These are phyloP conservation scores for Albula glossodonta DNA, from an alignment of 2,113 vertebrate genomes.

Conservation along the genomic window DNA sequence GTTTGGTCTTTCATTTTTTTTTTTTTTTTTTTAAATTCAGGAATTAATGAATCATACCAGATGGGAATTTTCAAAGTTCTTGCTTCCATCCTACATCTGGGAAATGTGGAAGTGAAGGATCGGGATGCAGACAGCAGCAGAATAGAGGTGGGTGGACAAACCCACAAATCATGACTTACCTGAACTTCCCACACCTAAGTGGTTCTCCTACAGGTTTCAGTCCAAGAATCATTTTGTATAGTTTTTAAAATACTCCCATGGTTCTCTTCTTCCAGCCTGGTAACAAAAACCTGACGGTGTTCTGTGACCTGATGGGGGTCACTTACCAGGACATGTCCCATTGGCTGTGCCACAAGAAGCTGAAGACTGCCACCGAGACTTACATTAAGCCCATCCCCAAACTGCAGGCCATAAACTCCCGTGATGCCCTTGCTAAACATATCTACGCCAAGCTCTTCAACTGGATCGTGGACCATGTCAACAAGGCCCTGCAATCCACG, in stretches of 20 bases:
- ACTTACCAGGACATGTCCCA: slow-evolving; percentile 88
- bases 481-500: slow-evolving; percentile 80
- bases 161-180: neutral
- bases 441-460: slow-evolving; percentile 90
- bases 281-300: slow-evolving; percentile 79
- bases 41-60: slow-evolving; percentile 84
- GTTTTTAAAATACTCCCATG: neutral
- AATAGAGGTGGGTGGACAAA: slow-evolving; percentile 76
- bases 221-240: neutral
- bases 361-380: slow-evolving; percentile 86
- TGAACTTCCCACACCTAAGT: neutral
- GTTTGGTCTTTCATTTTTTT: neutral
- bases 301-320: slow-evolving; percentile 91
- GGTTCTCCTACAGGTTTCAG: neutral
- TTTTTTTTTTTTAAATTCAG: slow-evolving; percentile 60
- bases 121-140: slow-evolving; percentile 83
- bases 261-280: slow-evolving; percentile 73
- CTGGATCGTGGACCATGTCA: slow-evolving; percentile 89
- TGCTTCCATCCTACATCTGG: slow-evolving; percentile 91
- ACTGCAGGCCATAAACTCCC: slow-evolving; percentile 80
- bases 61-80: slow-evolving; percentile 91
- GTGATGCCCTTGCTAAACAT: slow-evolving; percentile 91
- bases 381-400: slow-evolving; percentile 87
- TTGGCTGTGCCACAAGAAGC: slow-evolving; percentile 93
- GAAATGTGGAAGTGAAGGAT: slow-evolving; percentile 84